Evolutionary conservation across 64 coral and sea anemone species (phyloP), one percentile per base, ranked within the genome.

Genomic region (Pachyseris speciosa): DNA sequence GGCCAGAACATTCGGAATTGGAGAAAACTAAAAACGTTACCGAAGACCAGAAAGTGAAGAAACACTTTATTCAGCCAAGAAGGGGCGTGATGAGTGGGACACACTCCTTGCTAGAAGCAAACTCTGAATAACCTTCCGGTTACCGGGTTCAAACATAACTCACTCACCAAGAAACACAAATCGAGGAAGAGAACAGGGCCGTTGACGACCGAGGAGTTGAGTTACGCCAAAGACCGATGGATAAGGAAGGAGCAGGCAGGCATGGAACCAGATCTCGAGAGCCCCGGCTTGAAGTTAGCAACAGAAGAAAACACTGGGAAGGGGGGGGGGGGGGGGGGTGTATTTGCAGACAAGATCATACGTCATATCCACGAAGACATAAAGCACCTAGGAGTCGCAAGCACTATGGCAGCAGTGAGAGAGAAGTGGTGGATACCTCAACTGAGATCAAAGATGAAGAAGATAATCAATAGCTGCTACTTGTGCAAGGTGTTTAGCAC

Each of bases 1-100:
- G 78, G 77, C 89, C 77, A 20, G 29, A 73, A 50, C 69, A 93
- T 20, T 73, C 83, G 27, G 37, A 86, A 16, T 32, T 93, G n/a
- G 30, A 80, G 27, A 78, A 7, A 1, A 78, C 53, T 2, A 69
- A 64, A 29, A 72, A n/a, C 72, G 61, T 80, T 15, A 51, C 15
- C 9, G 91, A 74, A 72, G 90, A 92, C 69, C 90, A 25, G 79
- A 27, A 13, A 75, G 37, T 16, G 22, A 61, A 37, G 38, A 49
- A 7, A 38, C 42, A 17, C 20, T 74, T 16, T 74, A 36, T 65
- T 33, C 81, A 34, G 63, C 41, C 32, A 37, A 69, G 24, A 37
- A 58, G 12, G 69, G 86, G 9, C 67, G 38, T 64, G 90, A 85
- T 67, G 81, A 92, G 67, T 92, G 90, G 90, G 81, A 92, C 16